Percentiles rank a stretch among this genome's conserved stretches.
These are phyloP conservation scores for Neopelma chrysocephalum DNA, from an alignment of 2,797 vertebrate species.

Conservation along the genomic window DNA sequence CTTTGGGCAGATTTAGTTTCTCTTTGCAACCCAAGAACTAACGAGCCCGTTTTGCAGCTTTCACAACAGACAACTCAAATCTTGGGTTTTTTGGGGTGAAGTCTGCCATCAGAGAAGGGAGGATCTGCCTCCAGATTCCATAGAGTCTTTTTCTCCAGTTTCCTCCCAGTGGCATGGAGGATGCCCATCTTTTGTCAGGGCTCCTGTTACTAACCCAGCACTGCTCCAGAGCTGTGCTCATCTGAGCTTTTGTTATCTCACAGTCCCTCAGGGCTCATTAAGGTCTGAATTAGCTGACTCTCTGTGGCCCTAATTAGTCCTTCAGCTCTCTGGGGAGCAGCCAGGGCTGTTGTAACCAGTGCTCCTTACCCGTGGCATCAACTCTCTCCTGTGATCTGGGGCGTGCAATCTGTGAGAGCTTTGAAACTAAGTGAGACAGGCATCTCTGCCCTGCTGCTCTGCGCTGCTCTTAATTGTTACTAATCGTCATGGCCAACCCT, in stretches of 20 bases:
- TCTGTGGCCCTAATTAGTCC: constrained; percentile 36
- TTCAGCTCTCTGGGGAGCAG: constrained; percentile 18
- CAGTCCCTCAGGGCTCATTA: constrained; percentile 13
- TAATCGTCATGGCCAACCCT: background rate
- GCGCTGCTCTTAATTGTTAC: background rate
- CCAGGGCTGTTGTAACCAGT: background rate
- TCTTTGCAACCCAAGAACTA: background rate
- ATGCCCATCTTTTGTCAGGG: background rate
- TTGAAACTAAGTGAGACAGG: background rate
- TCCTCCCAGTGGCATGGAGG: rapidly evolving
- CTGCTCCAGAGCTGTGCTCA: background rate
- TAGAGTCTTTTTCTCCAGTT: background rate
- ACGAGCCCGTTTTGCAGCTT: background rate
- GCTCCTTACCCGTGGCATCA: background rate
- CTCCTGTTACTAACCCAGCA: background rate
- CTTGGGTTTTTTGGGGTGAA: background rate
- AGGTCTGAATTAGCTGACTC: constrained; percentile 7
- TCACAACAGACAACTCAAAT: background rate
- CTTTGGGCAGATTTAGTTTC: background rate
- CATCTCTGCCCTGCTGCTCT: background rate
- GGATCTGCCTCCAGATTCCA: background rate
- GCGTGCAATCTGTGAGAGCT: background rate
- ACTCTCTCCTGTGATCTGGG: background rate
- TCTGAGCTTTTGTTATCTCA: background rate
- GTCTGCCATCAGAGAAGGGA: background rate